phyloP scores from a whole-genome alignment of 2,113 vertebrate species.

The Podarcis muralis region DNA sequence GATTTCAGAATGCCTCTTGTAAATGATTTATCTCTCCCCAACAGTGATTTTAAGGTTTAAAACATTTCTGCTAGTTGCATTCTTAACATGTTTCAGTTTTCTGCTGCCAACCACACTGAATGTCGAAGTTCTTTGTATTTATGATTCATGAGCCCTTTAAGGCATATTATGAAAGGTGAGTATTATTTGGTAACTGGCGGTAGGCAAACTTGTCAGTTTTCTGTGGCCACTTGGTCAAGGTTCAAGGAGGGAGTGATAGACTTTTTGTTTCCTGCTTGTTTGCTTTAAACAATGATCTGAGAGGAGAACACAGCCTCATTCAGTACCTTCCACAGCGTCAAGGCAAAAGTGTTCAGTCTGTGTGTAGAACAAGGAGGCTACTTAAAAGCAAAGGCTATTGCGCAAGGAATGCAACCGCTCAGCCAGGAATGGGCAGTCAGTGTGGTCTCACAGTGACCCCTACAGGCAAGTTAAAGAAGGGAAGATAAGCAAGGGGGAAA shows the following conservation, averaged over 20 bases:
- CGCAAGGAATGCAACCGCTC: accelerated
- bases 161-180: conserved; percentile 21
- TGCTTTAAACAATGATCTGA: neutral
- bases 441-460: conserved; percentile 18
- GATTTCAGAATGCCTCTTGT: neutral
- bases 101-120: neutral
- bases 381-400: neutral
- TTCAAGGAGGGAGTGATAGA: neutral
- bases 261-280: neutral
- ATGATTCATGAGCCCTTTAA: conserved; percentile 3
- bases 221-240: neutral
- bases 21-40: neutral
- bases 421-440: accelerated
- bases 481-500: accelerated
- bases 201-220: conserved; percentile 3
- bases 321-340: neutral
- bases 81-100: neutral
- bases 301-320: accelerated
- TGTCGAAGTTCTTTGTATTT: neutral
- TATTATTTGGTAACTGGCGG: neutral
- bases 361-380: accelerated
- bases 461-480: neutral
- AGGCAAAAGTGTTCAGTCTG: accelerated
- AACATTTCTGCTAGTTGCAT: neutral
- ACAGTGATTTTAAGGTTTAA: neutral